Evolutionary conservation across 2,797 vertebrate genomes (phyloP).

Genomic region (Babyrousa celebensis): DNA sequence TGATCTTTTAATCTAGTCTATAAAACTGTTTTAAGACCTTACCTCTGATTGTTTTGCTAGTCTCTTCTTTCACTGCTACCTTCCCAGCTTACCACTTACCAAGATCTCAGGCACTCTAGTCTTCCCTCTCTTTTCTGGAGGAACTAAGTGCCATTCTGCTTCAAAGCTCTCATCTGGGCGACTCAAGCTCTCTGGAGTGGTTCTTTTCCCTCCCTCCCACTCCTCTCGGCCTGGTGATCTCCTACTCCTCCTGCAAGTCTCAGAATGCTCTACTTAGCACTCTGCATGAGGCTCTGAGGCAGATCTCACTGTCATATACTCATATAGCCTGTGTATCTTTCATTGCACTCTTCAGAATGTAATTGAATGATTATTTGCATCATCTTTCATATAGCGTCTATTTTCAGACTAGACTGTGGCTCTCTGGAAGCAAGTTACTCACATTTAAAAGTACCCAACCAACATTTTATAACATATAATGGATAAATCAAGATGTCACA

Average conservation of each 20-base stretch:
- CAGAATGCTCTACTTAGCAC: neutral
- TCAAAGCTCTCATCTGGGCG: accelerated
- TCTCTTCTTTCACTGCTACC: neutral
- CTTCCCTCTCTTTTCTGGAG: neutral
- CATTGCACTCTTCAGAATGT: neutral
- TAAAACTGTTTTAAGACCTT: neutral
- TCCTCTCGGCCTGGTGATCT: neutral
- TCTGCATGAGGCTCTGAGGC: accelerated
- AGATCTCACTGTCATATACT: accelerated
- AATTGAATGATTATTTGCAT: neutral
- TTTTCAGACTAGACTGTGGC: neutral
- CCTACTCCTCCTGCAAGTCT: neutral
- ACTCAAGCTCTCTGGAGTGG: neutral
- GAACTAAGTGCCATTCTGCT: neutral
- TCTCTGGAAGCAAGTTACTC: neutral
- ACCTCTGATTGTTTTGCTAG: neutral
- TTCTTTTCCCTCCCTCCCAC: neutral
- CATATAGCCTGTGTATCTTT: neutral
- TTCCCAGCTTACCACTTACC: neutral
- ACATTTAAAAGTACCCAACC: neutral
- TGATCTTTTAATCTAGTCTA: neutral
- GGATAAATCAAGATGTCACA: slow-evolving; percentile 20
- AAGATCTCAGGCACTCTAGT: accelerated
- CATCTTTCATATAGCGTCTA: neutral
- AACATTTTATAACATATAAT: neutral